Conservation (phyloP, 2,797 vertebrate genomes). For the Mionectes olivaceus region DNA sequence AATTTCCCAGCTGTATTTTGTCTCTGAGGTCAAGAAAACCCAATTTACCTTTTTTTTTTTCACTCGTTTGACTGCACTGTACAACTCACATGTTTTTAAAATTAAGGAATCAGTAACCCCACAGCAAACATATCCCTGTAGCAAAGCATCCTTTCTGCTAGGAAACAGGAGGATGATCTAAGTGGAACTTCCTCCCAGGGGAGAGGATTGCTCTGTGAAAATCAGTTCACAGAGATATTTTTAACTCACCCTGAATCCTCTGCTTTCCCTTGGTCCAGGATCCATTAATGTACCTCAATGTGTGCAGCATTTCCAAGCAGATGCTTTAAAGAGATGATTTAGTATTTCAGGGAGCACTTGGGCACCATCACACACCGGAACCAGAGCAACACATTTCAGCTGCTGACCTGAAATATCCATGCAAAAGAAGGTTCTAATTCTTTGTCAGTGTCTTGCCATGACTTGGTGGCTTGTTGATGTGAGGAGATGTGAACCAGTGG, state of each 20-base stretch:
- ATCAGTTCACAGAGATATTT: conserved; percentile 10
- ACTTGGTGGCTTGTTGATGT: not conserved
- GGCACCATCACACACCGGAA: not conserved
- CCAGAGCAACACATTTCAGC: not conserved
- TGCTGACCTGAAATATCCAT: not conserved
- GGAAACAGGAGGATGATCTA: not conserved
- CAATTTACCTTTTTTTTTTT: not conserved
- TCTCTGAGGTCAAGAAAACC: not conserved
- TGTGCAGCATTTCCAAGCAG: not conserved
- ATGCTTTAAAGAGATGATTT: not conserved
- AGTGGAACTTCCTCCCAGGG: conserved; percentile 42
- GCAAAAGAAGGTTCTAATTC: not conserved
- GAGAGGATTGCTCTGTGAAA: not conserved
- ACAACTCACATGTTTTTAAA: not conserved
- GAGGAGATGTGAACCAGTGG: not conserved
- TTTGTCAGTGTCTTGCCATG: not conserved
- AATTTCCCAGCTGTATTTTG: not conserved
- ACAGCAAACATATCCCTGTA: not conserved
- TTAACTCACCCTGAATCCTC: not conserved
- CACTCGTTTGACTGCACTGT: not conserved
- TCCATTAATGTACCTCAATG: not conserved
- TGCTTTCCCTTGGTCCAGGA: not conserved
- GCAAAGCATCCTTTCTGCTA: not conserved
- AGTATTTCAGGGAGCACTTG: not conserved
- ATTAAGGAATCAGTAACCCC: not conserved